Evolutionary conservation across 2,888 invertebrate genomes (phyloP), one percentile per base, ranked within the genome.

Genomic region (Morinoia aosen): DNA sequence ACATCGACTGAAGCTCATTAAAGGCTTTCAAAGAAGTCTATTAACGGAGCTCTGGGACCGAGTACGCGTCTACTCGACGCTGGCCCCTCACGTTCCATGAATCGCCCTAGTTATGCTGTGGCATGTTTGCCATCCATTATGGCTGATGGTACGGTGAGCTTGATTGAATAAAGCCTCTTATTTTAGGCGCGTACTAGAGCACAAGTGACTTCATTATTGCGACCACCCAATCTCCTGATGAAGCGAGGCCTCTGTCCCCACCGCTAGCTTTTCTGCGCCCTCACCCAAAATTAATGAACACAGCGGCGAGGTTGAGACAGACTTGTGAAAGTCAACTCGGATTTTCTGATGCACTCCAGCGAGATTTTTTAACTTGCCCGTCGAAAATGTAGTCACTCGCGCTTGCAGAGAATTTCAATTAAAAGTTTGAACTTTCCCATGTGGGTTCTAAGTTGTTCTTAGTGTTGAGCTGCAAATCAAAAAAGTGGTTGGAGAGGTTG

Each of bases 131-230:
- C 90, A 40, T 90, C 48, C 39, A 90, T 90, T 90, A 90, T 48
- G 90, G 39, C 40, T 90, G 39, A 40, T 90, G 90, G 40, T 5
- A 14, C 39, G 39, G 48, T 40, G 90, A 12, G 90, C 40, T 76
- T 90, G 90, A 90, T 90, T 90, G 90, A 48, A 48, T 48, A 90
- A 88, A 90, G 90, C 90, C 90, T 40, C 76, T 90, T 90, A 90
- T 90, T 90, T 90, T 90, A 48, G 90, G 90, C 12, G 19, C 40
- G 90, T 48, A 40, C 40, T 14, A 90, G 76, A 14, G 12, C 48
- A 90, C 48, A 48, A 48, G 90, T 90, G 90, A 90, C 90, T 90
- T 90, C 90, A 90, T 90, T 90, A 90, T 90, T 90, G 14, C 48
- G 48, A 12, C 90, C 10, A 48, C n/a, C 90, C 90, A 90, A 90